Evolutionary conservation across 2,888 invertebrate species (phyloP), one percentile per base, ranked within the genome.

Genomic region (Eledona agricola): DNA sequence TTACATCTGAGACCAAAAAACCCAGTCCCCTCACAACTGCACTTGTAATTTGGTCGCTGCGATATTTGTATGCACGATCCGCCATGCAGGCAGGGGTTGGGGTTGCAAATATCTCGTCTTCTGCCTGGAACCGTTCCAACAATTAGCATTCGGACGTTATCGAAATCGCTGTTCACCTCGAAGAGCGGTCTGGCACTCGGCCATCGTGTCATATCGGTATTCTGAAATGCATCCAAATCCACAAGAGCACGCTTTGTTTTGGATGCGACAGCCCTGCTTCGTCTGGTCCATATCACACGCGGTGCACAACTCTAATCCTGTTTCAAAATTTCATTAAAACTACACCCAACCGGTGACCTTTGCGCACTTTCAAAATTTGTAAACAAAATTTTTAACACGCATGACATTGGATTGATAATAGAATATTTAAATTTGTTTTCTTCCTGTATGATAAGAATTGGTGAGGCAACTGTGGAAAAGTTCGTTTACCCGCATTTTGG

Each of bases 1-100:
- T 86, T 86, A 72, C 90, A 90, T 42, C 83, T 79, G 37, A 79
- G 78, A 0, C 91, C 89, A 66, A 85, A 86, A 71, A 77, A 89
- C 29, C 88, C 89, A n/a, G 88, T 87, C 42, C 87, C 86, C 63
- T 86, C 86, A 67, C 88, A 89, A 61, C 84, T 79, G 69, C 88
- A 89, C 63, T 80, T 79, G 72, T 78, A 89, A 4, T 86, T 85
- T 0, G 85, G 85, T 2, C 82, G 81, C 56, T 82, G 82, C 0
- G 80, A 78, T 6, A 85, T 85, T 73, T 88, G 88, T 29, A 82
- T 82, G 72, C 90, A 90, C 7, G 80, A 82, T 3, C 82, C 81
- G 2, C 85, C 85, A 53, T 85, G 80, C 53, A 80, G 62, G 67
- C 90, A 90, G 0, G 88, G 88, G 60, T 77, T 77, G 17, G 79